Base-by-base conservation (phyloP, 2,888 invertebrate species). In the Oligia strigilis region DNA sequence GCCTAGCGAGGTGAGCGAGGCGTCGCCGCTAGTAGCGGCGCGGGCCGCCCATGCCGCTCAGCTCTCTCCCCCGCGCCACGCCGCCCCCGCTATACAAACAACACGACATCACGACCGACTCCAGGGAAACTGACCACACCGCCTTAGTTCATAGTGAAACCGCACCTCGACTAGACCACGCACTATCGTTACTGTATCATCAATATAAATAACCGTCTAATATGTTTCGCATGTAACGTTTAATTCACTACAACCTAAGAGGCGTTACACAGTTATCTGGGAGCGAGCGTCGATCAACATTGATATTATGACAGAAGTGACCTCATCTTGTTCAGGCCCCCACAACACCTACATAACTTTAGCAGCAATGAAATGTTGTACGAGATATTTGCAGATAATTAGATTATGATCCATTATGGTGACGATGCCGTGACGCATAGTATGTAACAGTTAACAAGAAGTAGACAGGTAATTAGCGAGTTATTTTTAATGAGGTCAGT, bases 21-120 rank as follows among this genome's bases (percentile, higher is more conserved):
- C 73, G 77, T 19, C 69, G 85, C 78, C 80, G 91, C 94, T 95
- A 97, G 95, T 95, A 97, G 92, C 96, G 96, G 89, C 97, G 96
- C 92, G 96, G 93, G 89, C 94, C 95, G 89, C 94, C 95, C 93
- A 94, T 91, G 92, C 94, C 93, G 89, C 89, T 88, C 86, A 90
- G 87, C 87, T 93, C 93, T 77, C 92, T 87, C 87, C 92, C 95
- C 92, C 94, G 94, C 90, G 92, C 92, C 92, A 93, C 95, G 89
- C 95, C 95, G 90, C 96, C 96, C 93, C 94, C 94, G 93, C 94
- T 94, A 94, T 87, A 93, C 88, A 87, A 90, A 92, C 90, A 91
- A 90, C 91, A 90, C 89, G 90, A 81, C 82, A 86, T 90, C 85
- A 89, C 90, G 83, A 78, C 87, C 82, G 87, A 75, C 85, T 78